A percentile compares a stretch with the other conserved stretches of the same genome.
These are phyloP conservation scores for Scaptomyza pallida DNA, from an alignment of 1,140 invertebrate genomes.

Conservation along the genomic window DNA sequence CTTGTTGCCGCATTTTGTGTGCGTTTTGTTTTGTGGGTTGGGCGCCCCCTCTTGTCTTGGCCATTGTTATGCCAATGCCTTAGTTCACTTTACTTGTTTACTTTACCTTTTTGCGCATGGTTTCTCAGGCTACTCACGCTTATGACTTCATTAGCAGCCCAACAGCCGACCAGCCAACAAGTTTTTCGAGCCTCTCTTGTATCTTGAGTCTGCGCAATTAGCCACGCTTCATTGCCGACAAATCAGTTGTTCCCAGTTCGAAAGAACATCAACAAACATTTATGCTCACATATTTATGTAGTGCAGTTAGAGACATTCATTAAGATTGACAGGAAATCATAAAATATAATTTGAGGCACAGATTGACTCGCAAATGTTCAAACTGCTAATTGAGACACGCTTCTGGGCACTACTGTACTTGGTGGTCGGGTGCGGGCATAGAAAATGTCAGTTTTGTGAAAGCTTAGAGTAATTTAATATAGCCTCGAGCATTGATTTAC, in stretches of 20 bases:
- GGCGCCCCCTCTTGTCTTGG: slow-evolving; percentile 40
- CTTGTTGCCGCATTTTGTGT: slow-evolving; percentile 16
- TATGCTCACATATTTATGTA: slow-evolving; percentile 16
- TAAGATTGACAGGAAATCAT: slow-evolving; percentile 79
- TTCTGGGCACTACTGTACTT: slow-evolving; percentile 6
- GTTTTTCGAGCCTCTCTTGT: slow-evolving; percentile 41
- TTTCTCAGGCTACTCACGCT: slow-evolving; percentile 31
- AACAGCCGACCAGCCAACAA: slow-evolving; percentile 70
- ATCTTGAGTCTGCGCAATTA: slow-evolving; percentile 64
- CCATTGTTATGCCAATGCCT: slow-evolving; percentile 48
- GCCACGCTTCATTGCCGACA: slow-evolving; percentile 69
- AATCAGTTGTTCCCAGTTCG: slow-evolving; percentile 52
- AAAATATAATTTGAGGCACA: slow-evolving; percentile 67
- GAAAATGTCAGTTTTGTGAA: not conserved
- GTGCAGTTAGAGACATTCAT: slow-evolving; percentile 57
- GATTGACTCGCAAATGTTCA: slow-evolving; percentile 39
- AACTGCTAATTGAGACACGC: slow-evolving; percentile 56
- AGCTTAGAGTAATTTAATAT: too few relatives aligned
- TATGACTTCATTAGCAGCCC: slow-evolving; percentile 75
- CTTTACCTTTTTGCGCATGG: slow-evolving; percentile 16
- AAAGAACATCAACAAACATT: slow-evolving; percentile 2
- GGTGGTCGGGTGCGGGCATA: slow-evolving; percentile 2
- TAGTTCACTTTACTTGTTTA: slow-evolving; percentile 22
- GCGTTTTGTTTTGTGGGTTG: slow-evolving; percentile 32
- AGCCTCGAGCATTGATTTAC: too few relatives aligned